Conservation (phyloP, 2,797 vertebrate species). For the Forpus xanthops region DNA sequence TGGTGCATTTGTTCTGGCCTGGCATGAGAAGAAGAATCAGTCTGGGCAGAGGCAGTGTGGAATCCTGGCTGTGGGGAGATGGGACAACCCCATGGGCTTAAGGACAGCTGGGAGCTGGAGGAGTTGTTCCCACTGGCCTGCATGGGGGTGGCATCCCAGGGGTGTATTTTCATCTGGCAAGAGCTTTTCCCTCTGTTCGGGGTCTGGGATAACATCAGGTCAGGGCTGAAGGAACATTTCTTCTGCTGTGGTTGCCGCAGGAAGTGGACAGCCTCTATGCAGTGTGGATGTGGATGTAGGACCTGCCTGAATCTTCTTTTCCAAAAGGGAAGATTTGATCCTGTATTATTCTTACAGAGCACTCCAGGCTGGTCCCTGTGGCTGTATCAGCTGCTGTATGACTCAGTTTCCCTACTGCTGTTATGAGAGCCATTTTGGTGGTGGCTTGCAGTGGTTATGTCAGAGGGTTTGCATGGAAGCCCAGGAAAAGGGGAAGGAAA, state of each 20-base stretch:
- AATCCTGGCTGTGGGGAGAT: neutral
- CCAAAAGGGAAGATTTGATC: neutral
- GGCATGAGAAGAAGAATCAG: neutral
- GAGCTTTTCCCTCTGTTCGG: neutral
- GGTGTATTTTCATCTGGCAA: neutral
- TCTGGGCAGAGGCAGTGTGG: accelerated
- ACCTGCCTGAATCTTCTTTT: neutral
- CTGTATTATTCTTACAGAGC: neutral
- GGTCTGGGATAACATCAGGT: neutral
- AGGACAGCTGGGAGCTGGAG: neutral
- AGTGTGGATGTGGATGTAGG: neutral
- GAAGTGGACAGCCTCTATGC: accelerated
- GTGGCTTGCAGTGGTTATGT: neutral
- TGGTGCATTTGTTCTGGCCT: neutral
- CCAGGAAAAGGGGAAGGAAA: neutral
- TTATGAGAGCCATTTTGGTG: neutral
- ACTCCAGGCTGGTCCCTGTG: neutral
- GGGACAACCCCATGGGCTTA: neutral
- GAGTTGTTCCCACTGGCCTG: neutral
- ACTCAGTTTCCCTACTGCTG: slow-evolving; percentile 2
- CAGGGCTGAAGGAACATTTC: neutral
- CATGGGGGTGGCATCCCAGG: slow-evolving; percentile 33
- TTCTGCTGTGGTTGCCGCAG: neutral
- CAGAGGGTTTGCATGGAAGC: neutral
- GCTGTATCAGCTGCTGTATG: neutral